Conservation (phyloP, 2,888 invertebrate species). For the Stenolophus ochropezus region DNA sequence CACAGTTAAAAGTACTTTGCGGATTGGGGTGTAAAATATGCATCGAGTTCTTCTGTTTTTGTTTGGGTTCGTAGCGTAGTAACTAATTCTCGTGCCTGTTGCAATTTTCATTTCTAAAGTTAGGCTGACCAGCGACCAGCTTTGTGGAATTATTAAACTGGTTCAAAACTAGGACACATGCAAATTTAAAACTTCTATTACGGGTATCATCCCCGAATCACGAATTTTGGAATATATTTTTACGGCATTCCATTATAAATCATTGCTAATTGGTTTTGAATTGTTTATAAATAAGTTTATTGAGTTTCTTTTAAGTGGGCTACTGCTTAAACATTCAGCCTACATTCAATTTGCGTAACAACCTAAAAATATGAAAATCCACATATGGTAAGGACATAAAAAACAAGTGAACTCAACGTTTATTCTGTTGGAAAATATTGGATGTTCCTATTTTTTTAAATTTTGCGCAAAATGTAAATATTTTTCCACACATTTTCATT, state of each 20-base stretch:
- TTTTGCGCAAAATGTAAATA: no score
- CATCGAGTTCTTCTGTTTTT: constrained; percentile 11
- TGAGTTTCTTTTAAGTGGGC: neutral
- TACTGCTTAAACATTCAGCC: neutral
- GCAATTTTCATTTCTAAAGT: constrained; percentile 13
- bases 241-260: neutral
- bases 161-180: constrained; percentile 26
- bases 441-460: no score
- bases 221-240: neutral
- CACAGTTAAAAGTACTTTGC: neutral
- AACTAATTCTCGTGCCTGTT: constrained; percentile 12
- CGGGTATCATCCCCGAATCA: neutral
- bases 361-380: neutral
- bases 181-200: constrained; percentile 29
- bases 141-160: constrained; percentile 1
- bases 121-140: constrained; percentile 1
- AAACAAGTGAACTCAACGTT: no score
- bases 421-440: no score
- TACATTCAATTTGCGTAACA: neutral
- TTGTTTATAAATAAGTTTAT: neutral
- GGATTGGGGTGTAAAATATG: neutral
- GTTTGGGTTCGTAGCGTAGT: neutral
- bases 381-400: neutral
- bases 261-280: neutral
- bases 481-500: no score